A percentile compares a stretch with the other conserved stretches of the same genome.
These are phyloP conservation scores for Drosophila persimilis DNA, from an alignment of 1,140 invertebrate species.

Conservation along the genomic window DNA sequence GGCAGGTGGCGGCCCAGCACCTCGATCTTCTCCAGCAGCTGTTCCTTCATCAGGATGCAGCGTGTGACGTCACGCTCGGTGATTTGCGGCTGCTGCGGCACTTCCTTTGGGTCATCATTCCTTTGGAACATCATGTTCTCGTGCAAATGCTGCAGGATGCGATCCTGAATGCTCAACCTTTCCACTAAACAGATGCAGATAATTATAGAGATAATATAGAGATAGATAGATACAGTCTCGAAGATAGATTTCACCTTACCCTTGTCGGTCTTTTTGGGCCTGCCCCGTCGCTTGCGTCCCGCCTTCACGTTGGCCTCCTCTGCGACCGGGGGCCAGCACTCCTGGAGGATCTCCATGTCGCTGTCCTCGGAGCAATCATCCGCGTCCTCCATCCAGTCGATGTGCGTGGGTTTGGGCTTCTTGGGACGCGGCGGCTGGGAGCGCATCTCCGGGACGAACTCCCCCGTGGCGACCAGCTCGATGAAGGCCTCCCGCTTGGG, in stretches of 20 bases:
- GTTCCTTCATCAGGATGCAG: constrained; percentile 93
- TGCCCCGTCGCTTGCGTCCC: constrained; percentile 82
- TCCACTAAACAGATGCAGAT: constrained; percentile 24
- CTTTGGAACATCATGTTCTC: constrained; percentile 37
- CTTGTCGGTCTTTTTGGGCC: constrained; percentile 85
- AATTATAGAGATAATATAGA: neutral
- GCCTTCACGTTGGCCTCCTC: constrained; percentile 90
- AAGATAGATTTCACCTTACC: constrained; percentile 4
- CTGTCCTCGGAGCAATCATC: constrained; percentile 55
- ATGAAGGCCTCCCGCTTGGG: constrained; percentile 93
- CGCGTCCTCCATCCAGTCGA: constrained; percentile 53
- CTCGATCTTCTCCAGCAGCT: constrained; percentile 93
- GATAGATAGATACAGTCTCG: neutral
- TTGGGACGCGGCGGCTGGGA: constrained; percentile 11
- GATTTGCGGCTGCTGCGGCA: constrained; percentile 25
- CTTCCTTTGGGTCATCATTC: constrained; percentile 1
- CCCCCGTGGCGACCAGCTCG: constrained; percentile 62
- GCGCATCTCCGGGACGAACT: constrained; percentile 76
- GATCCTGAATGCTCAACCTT: constrained; percentile 57
- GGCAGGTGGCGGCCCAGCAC: constrained; percentile 93
- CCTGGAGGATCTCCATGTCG: constrained; percentile 52
- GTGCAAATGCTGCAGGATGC: constrained; percentile 51
- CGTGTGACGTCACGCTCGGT: constrained; percentile 53
- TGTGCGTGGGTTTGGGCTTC: constrained; percentile 5
- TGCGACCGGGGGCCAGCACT: constrained; percentile 72